phyloP scores from a whole-genome alignment of 64 coral and sea anemone species.

The Montipora cactus region DNA sequence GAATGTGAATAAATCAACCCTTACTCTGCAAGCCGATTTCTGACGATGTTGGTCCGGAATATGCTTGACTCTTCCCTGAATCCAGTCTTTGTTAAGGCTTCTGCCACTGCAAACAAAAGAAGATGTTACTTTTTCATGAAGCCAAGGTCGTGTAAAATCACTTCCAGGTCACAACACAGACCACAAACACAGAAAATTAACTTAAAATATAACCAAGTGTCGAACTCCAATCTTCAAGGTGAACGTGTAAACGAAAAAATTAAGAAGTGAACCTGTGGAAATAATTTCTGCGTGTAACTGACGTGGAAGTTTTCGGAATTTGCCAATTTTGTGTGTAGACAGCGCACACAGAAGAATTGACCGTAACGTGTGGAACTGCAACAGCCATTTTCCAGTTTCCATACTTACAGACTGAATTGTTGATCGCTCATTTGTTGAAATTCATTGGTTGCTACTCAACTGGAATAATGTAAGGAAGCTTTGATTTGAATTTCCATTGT shows the following conservation, averaged over 20 bases:
- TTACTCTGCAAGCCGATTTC: conserved; percentile 28
- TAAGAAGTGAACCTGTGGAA: conserved; percentile 46
- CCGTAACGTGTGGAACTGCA: conserved; percentile 1
- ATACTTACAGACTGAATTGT: conserved; percentile 58
- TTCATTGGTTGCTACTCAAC: conserved; percentile 58
- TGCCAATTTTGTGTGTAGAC: conserved; percentile 73
- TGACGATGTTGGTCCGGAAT: conserved; percentile 1
- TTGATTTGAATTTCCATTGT: no score
- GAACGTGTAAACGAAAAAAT: neutral
- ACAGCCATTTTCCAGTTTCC: conserved; percentile 51
- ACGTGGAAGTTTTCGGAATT: conserved; percentile 37
- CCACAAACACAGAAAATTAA: neutral
- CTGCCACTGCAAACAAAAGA: conserved; percentile 61
- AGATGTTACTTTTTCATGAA: neutral
- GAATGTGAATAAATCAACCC: neutral
- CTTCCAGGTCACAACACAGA: neutral
- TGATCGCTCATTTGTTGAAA: conserved; percentile 53
- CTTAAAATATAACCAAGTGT: no score
- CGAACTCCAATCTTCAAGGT: no score
- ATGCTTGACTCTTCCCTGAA: conserved; percentile 64
- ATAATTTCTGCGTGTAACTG: conserved; percentile 33
- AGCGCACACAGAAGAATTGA: conserved; percentile 17
- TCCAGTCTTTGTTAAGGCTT: conserved; percentile 88
- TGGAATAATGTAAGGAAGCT: neutral
- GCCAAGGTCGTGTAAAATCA: neutral